Conservation (phyloP, 2,113 vertebrate genomes). For the Urocolius indicus region DNA sequence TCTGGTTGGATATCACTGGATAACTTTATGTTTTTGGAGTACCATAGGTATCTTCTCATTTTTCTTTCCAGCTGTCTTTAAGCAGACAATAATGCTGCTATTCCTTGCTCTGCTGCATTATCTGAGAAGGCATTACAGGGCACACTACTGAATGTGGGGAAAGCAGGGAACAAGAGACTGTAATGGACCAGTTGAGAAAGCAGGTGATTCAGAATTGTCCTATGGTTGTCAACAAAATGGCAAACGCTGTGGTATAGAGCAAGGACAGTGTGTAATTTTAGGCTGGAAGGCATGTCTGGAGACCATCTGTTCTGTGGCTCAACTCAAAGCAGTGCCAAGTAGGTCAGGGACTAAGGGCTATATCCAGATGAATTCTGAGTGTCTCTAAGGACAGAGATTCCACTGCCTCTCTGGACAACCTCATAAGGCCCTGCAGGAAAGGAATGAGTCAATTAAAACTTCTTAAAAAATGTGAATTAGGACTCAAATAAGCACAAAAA, state of each 20-base stretch:
- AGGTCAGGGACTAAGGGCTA: background rate
- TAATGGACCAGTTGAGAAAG: fast-evolving
- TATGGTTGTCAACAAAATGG: background rate
- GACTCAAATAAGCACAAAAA: background rate
- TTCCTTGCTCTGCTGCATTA: background rate
- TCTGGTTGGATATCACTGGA: background rate
- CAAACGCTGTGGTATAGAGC: background rate
- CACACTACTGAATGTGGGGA: fast-evolving
- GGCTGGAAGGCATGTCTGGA: background rate
- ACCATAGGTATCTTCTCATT: background rate
- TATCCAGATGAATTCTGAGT: fast-evolving
- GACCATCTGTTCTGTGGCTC: background rate
- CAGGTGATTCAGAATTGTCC: fast-evolving
- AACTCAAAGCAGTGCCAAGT: background rate
- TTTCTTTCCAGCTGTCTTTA: background rate
- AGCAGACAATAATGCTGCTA: background rate
- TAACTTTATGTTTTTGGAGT: background rate
- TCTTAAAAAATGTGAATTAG: background rate
- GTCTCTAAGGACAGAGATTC: background rate
- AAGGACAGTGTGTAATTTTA: fast-evolving
- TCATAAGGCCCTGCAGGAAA: background rate
- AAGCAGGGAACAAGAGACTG: background rate
- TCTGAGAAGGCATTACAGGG: background rate
- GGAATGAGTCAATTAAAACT: background rate
- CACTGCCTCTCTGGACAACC: background rate